Base-by-base conservation (phyloP, 2,113 vertebrate species). In the Zapus hudsonius region DNA sequence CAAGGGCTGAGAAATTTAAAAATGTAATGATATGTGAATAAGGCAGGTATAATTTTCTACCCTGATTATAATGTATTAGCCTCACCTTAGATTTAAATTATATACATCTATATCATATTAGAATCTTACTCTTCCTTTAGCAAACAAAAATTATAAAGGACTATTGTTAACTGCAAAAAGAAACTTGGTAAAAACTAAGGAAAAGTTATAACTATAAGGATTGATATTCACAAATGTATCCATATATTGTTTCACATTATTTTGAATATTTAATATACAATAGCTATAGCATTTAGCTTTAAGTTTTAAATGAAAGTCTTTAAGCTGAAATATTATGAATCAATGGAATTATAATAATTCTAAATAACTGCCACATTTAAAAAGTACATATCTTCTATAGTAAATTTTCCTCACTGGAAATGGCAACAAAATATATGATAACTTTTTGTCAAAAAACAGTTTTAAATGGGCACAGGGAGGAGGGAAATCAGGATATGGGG, bases 281-380 rank as follows among this genome's bases (percentile, higher is more conserved):
- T 80, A 81, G 69, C 20, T 94, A 57, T 12, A 87, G n/a, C 31
- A 79, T 80, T 75, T 42, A 19, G 15, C 27, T 94, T 83, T 70
- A 25, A 80, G 44, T 72, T 27, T 33, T 33, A 88, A 94, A 86
- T 44, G 5, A 33, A 75, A 20, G n/a, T 40, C 31, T 81, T 73
- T n/a, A 93, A 31, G 42, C 36, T 67, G 38, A 89, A 90, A 73
- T 63, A 57, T 31, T 93, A 92, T 70, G 31, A 94, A 80, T 70
- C 7, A 79, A 70, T 61, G 64, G 57, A 52, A 64, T 52, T 80
- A 67, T 82, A 90, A 12, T n/a, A 15, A 79, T 70, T 69, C 10
- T 79, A 15, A 64, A 69, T 72, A 55, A 74, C 8, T 74, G 11
- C 20, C 22, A 83, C 8, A 38, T 83, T 74, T 31, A 86, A 61